These are phyloP conservation scores for Macroramphosus scolopax DNA, from an alignment of 2,797 vertebrate genomes.

Conservation along the genomic window DNA sequence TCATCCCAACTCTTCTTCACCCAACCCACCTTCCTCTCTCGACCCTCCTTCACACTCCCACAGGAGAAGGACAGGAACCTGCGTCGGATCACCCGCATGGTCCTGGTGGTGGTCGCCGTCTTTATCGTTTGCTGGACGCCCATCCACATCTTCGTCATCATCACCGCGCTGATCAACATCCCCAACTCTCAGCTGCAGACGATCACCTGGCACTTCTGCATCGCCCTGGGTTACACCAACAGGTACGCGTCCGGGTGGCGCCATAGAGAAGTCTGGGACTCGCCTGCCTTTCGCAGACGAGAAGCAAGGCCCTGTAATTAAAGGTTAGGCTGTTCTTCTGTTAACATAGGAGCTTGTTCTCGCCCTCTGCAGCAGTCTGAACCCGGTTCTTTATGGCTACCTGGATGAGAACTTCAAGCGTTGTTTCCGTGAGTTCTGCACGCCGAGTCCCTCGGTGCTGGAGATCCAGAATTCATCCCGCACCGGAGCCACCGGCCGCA, in stretches of 20 bases:
- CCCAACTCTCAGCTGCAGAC: constrained; percentile 92
- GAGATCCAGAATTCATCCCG: constrained; percentile 93
- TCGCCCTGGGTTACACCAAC: constrained; percentile 97
- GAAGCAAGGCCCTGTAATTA: too few species aligned
- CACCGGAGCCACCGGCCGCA: constrained; percentile 82
- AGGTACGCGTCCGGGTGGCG: constrained; percentile 53
- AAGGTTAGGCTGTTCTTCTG: not conserved
- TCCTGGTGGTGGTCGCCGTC: constrained; percentile 95
- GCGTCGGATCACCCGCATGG: constrained; percentile 96
- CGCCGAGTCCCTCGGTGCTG: constrained; percentile 86
- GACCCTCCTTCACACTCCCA: not conserved
- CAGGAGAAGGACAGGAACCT: constrained; percentile 95
- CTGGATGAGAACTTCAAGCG: constrained; percentile 99
- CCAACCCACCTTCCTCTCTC: not conserved
- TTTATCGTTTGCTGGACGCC: constrained; percentile 99
- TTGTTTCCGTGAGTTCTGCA: constrained; percentile 97
- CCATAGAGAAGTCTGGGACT: too few species aligned
- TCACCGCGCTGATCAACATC: constrained; percentile 91
- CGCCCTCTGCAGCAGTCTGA: constrained; percentile 79
- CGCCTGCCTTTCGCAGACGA: too few species aligned
- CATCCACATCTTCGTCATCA: constrained; percentile 97
- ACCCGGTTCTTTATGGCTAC: constrained; percentile 97
- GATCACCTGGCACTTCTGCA: constrained; percentile 98
- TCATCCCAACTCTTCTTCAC: not conserved
- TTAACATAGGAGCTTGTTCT: constrained; percentile 1